Evolutionary conservation across 2,113 vertebrate genomes (phyloP), one percentile per base, ranked within the genome.

Genomic region (human (Homo sapiens)): DNA sequence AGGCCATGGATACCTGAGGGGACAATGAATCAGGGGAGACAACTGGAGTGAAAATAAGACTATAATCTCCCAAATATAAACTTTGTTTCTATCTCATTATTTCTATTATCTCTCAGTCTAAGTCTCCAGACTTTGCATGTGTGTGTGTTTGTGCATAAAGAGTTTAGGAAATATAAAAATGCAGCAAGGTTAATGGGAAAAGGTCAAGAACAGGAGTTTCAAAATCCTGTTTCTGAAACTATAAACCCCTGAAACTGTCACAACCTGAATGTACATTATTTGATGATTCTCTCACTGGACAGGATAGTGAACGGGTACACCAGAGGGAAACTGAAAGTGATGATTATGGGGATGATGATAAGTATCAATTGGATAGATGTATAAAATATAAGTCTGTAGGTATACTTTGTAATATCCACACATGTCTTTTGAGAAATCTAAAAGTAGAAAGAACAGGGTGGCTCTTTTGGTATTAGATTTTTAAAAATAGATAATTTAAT

Each of bases 391-490:
- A 61, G 17, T 35, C 11, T 23, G 13, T 75, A 35, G 23, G 3
- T 93, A 22, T 87, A 5, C 81, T 93, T 93, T 78, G 8, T 45
- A 73, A 48, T 48, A 90, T 17, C 10, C 22, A 23, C 25, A 11
- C 57, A 30, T 66, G 3, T 85, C 27, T 95, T 80, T 64, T 48
- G 32, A 94, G 72, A 80, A 90, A 81, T 48, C 25, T 35, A 32
- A 89, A 13, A 66, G 48, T 0, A 59, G 1, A 45, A 87, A 38
- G 64, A 93, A 94, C 6, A 61, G 93, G 25, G 1, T 75, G 0
- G 3, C 14, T 76, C 1, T 40, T 50, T 97, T 97, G 85, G 25
- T 80, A 92, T 2, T 88, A 12, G 50, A 78, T 66, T 96, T 95
- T 90, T n/a, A 6, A 27, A 85, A 97, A 86, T 8, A 30, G 8